These are phyloP conservation scores for Gorsachius goisagi DNA, from an alignment of 2,113 vertebrate species.

Conservation along the genomic window DNA sequence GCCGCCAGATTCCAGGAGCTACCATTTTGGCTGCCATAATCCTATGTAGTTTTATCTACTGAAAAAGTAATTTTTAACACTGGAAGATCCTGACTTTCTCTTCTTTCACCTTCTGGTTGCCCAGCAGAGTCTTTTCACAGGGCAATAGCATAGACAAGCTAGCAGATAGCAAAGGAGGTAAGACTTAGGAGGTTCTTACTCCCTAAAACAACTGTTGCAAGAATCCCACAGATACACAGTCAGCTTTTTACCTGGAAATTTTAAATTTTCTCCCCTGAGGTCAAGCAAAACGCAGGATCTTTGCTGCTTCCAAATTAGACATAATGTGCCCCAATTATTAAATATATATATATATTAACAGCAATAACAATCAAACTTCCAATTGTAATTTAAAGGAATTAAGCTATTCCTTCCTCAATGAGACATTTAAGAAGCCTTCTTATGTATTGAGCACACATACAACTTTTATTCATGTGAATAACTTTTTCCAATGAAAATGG, in stretches of 20 bases:
- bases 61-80: background rate
- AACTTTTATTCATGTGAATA: background rate
- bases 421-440: background rate
- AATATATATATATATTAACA: background rate
- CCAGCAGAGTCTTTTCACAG: background rate
- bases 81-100: background rate
- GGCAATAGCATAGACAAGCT: background rate
- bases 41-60: background rate
- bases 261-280: background rate
- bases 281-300: background rate
- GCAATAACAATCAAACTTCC: background rate
- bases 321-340: background rate
- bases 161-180: background rate
- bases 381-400: background rate
- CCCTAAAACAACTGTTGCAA: background rate
- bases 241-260: background rate
- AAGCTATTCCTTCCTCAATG: background rate
- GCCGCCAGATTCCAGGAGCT: background rate
- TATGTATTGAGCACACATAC: background rate
- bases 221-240: background rate
- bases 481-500: background rate
- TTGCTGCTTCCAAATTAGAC: background rate
- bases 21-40: background rate
- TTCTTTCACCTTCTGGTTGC: background rate
- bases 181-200: background rate